Base-by-base conservation (phyloP, 2,113 vertebrate genomes). In the Amphiprion ocellaris region DNA sequence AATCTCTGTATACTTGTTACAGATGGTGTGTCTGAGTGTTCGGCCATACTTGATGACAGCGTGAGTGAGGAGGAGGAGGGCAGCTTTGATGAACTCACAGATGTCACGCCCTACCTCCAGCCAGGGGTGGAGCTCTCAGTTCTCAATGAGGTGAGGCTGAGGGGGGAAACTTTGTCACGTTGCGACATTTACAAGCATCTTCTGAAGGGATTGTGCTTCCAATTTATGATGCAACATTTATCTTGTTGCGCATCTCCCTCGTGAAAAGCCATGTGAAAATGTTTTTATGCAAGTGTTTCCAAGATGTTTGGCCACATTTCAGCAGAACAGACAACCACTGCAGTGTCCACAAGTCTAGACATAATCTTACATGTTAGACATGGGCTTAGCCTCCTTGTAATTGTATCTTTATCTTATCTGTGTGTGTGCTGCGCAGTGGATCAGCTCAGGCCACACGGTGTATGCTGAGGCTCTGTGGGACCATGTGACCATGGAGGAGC, bases 401-500 rank as follows among this genome's bases (percentile, higher is more conserved):
- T 88, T 89, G 66, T 95, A 15, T 87, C 28, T 87, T 72, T 83
- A 86, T 89, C 81, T 81, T 78, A 53, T 88, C 49, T 82, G 67
- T 81, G 71, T 88, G 49, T 52, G 79, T 79, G 70, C 41, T 61
- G 3, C 58, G 83, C 87, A 93, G 90, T 89, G 89, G 89, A 93
- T 94, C 81, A 92, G 56, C 90, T 91, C 65, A 1, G 93, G 92
- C 62, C 84, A 90, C 17, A 19, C 94, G 3, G 97, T 99, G 77
- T 96, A 95, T 49, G 98, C 98, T 1, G 98, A 99, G 89, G 97
- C 98, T 47, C 95, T 99, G 62, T 99, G 98, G 98, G 98, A 99
- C 92, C 97, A 99, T 49, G 97, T 99, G 90, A 98, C 98, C 64
- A 98, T 99, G 98, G 97, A 98, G 49, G 98, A 98, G 89, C 97